Evolutionary conservation across 2,888 invertebrate species (phyloP).

Genomic region (Chymomyza procnemis): DNA sequence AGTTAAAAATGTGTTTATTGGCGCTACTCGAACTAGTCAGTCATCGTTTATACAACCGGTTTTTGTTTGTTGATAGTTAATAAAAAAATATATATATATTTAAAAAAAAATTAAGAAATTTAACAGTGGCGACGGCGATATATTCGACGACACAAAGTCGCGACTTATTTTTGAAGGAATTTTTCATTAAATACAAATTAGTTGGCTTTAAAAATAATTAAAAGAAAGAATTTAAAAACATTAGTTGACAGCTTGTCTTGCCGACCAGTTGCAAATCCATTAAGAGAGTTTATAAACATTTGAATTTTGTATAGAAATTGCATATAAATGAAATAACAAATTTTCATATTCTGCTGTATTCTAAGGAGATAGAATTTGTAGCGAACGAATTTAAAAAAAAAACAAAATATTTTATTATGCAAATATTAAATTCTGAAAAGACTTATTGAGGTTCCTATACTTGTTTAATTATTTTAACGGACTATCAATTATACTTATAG

Average conservation of each 20-base stretch:
- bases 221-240: conserved; percentile 7
- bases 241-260: neutral
- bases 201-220: neutral
- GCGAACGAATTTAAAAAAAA: too few relatives aligned
- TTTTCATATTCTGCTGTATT: too few relatives aligned
- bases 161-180: conserved; percentile 42
- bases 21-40: conserved; percentile 53
- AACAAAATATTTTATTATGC: too few relatives aligned
- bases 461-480: too few relatives aligned
- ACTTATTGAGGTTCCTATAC: too few relatives aligned
- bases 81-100: neutral
- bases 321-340: neutral
- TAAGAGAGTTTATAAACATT: neutral
- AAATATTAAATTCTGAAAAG: too few relatives aligned
- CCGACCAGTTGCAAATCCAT: neutral
- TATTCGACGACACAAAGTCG: conserved; percentile 45
- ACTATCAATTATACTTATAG: too few relatives aligned
- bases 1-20: conserved; percentile 44
- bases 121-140: neutral
- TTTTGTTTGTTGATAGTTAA: neutral
- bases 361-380: too few relatives aligned
- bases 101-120: neutral
- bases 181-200: conserved; percentile 23
- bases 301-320: neutral
- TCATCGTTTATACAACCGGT: conserved; percentile 45